Evolutionary conservation across 2,888 invertebrate species (phyloP), one percentile per base, ranked within the genome.

Genomic region (Cryptosula pallasiana): DNA sequence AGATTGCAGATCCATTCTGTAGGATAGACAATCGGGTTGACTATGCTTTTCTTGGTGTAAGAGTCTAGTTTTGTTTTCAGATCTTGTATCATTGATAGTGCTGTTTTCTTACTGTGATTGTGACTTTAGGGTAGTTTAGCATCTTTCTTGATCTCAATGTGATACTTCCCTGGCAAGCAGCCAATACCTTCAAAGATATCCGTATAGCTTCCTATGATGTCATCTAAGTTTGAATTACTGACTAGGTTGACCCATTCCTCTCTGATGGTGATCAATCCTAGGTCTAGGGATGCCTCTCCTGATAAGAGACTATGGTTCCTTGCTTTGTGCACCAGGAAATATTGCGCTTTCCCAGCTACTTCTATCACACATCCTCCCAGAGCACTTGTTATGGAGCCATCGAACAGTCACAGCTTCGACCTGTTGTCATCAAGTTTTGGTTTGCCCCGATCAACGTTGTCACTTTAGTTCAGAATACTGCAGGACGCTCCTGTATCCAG

Each of bases 301-400:
- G 55, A 55, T 55, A 55, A 23, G 25, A 55, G 23, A 3, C 55
- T 55, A 25, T 55, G 23, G 55, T 55, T 55, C 3, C 23, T 20
- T 13, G 55, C 25, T 25, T 55, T 55, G 55, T 55, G 55, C n/a
- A 55, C 55, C 55, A 55, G 55, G 23, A 55, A 55, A 25, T n/a
- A 55, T 23, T n/a, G 55, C 25, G 16, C 3, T n/a, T 55, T 55
- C 25, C 55, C 23, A 55, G 55, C 55, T 55, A 55, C 45, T 13
- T 45, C 45, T 45, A 45, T 45, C 45, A 13, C 45, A n/a, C n/a
- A n/a, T n/a, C n/a, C n/a, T n/a, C n/a, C n/a, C n/a, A n/a, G n/a
- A n/a, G n/a, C n/a, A n/a, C n/a, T n/a, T n/a, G n/a, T n/a, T n/a
- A n/a, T n/a, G n/a, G n/a, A n/a, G n/a, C n/a, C n/a, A n/a, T n/a